Percentiles rank a stretch among this genome's conserved stretches.
These are phyloP conservation scores for Corvus hawaiiensis DNA, from an alignment of 2,113 vertebrate genomes.

Conservation along the genomic window DNA sequence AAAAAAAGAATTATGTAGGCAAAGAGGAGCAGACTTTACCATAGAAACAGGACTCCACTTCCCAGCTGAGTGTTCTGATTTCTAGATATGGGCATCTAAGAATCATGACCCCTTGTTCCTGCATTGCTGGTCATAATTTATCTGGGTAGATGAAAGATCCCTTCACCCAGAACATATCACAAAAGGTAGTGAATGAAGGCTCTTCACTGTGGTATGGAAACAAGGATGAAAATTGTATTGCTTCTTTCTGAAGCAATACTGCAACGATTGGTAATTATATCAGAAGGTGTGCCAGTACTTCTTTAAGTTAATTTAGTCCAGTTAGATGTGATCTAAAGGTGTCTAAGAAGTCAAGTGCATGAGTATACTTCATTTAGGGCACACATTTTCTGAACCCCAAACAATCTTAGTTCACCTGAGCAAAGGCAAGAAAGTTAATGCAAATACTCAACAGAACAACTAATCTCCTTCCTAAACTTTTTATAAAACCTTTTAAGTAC, in stretches of 20 bases:
- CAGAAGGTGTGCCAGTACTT: not conserved
- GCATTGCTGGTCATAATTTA: not conserved
- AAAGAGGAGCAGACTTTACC: not conserved
- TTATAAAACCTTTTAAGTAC: not conserved
- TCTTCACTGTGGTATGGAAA: not conserved
- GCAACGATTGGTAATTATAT: not conserved
- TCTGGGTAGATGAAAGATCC: not conserved
- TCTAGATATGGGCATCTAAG: not conserved
- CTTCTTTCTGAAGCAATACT: not conserved
- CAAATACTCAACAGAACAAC: not conserved
- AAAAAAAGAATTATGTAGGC: not conserved
- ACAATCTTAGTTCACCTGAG: not conserved
- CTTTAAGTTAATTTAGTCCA: not conserved
- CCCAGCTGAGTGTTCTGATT: not conserved
- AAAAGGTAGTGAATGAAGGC: not conserved
- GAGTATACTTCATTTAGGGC: not conserved
- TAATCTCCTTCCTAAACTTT: not conserved
- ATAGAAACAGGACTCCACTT: not conserved
- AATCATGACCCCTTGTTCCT: not conserved
- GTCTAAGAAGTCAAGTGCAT: not conserved
- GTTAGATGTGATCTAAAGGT: not conserved
- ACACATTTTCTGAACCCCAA: not conserved
- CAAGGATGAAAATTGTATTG: not conserved
- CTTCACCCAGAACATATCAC: not conserved
- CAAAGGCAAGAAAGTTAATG: not conserved